These are phyloP conservation scores for Hippocampus comes DNA, from an alignment of 2,113 vertebrate genomes.

Conservation along the genomic window DNA sequence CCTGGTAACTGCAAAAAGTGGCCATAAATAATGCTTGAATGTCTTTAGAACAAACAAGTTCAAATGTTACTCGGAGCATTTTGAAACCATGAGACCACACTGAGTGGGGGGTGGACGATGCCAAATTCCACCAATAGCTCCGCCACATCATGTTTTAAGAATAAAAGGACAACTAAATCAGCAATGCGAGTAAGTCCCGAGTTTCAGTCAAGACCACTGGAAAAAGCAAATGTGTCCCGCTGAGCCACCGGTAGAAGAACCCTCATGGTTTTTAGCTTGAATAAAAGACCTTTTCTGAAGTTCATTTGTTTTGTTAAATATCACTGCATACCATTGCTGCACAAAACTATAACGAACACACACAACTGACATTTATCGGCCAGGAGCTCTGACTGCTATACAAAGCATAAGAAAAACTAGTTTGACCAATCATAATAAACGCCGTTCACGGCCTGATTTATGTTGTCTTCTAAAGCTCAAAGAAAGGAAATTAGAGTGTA, in stretches of 20 bases:
- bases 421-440: constrained; percentile 55
- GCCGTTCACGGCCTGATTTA: constrained; percentile 53
- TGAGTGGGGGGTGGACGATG: background rate
- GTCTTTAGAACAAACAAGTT: constrained; percentile 1
- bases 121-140: background rate
- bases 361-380: constrained; percentile 55
- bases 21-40: background rate
- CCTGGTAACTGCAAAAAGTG: background rate
- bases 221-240: background rate
- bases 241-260: constrained; percentile 27
- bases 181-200: background rate
- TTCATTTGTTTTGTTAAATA: constrained; percentile 14
- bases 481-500: constrained; percentile 48
- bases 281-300: constrained; percentile 55
- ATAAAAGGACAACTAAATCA: background rate
- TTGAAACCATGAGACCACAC: background rate
- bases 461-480: constrained; percentile 43
- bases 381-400: constrained; percentile 29
- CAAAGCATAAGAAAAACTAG: constrained; percentile 54
- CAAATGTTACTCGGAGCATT: background rate
- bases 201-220: too few relatives aligned
- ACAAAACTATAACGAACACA: constrained; percentile 21
- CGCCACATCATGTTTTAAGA: too few relatives aligned
- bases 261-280: constrained; percentile 60
- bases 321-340: constrained; percentile 32